These are phyloP conservation scores for Cantharis rustica DNA, from an alignment of 2,888 invertebrate genomes.

Conservation along the genomic window DNA sequence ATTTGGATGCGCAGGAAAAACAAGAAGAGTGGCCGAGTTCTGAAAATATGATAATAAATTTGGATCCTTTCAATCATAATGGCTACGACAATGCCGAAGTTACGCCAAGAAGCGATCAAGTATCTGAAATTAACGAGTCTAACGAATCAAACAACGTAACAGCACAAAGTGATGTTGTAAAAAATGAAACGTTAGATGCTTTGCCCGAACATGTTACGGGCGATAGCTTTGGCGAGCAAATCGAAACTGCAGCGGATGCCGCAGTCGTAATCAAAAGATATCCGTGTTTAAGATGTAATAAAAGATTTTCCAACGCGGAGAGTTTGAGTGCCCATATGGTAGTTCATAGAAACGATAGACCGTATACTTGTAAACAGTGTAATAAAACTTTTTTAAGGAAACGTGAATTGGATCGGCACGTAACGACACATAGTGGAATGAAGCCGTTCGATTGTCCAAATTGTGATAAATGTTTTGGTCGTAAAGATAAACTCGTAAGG, in stretches of 20 bases:
- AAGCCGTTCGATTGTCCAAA: constrained; percentile 70
- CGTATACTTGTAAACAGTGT: constrained; percentile 69
- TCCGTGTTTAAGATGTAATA: constrained; percentile 46
- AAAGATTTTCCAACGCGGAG: constrained; percentile 44
- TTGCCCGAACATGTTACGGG: constrained; percentile 49
- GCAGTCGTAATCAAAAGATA: constrained; percentile 36
- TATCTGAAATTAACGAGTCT: constrained; percentile 10
- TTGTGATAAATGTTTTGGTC: constrained; percentile 70
- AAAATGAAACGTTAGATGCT: constrained; percentile 7
- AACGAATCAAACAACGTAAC: constrained; percentile 53
- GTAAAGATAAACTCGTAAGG: constrained; percentile 71
- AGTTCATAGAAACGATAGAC: constrained; percentile 59
- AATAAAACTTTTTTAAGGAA: constrained; percentile 71
- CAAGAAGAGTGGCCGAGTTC: constrained; percentile 45
- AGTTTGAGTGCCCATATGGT: constrained; percentile 56
- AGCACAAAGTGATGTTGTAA: constrained; percentile 54
- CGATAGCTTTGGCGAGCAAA: constrained; percentile 39
- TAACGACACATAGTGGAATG: constrained; percentile 68
- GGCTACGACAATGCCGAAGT: constrained; percentile 39
- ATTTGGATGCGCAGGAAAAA: constrained; percentile 23
- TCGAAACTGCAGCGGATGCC: constrained; percentile 11
- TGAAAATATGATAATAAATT: constrained; percentile 64
- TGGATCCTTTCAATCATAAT: constrained; percentile 63
- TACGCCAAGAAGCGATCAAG: constrained; percentile 37
- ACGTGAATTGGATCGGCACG: constrained; percentile 72